These are phyloP conservation scores for Menura novaehollandiae DNA, from an alignment of 2,113 vertebrate species.

Conservation along the genomic window DNA sequence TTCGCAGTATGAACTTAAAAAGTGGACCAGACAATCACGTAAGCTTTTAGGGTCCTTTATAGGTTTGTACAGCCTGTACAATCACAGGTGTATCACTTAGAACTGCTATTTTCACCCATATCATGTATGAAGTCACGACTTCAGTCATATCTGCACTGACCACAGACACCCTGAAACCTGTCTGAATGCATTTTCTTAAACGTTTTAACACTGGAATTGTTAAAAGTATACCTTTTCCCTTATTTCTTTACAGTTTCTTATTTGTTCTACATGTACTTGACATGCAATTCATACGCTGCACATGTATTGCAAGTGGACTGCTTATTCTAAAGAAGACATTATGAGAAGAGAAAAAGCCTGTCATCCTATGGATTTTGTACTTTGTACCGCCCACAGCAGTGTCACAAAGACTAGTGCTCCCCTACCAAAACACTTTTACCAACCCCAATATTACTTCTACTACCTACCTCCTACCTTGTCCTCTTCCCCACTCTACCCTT, in stretches of 20 bases:
- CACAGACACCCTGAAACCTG: neutral
- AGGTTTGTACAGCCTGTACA: neutral
- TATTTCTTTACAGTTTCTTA: neutral
- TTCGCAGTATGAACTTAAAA: neutral
- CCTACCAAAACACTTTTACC: neutral
- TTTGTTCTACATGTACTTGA: neutral
- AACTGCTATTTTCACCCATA: neutral
- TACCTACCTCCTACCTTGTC: neutral
- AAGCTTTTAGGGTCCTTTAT: neutral
- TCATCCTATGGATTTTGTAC: neutral
- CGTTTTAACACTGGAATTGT: neutral
- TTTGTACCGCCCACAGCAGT: neutral
- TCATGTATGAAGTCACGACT: neutral
- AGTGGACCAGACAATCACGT: neutral
- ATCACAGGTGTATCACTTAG: neutral
- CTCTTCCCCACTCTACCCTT: neutral
- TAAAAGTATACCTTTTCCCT: neutral
- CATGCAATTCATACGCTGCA: neutral
- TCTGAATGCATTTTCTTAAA: neutral
- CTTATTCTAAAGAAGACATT: neutral
- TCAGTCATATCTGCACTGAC: neutral
- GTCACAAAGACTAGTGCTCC: neutral
- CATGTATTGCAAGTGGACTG: neutral
- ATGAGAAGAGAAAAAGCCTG: neutral
- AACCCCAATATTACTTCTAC: neutral